phyloP scores from a whole-genome alignment of 2,888 invertebrate genomes.

The Lasioglossum zephyrum region DNA sequence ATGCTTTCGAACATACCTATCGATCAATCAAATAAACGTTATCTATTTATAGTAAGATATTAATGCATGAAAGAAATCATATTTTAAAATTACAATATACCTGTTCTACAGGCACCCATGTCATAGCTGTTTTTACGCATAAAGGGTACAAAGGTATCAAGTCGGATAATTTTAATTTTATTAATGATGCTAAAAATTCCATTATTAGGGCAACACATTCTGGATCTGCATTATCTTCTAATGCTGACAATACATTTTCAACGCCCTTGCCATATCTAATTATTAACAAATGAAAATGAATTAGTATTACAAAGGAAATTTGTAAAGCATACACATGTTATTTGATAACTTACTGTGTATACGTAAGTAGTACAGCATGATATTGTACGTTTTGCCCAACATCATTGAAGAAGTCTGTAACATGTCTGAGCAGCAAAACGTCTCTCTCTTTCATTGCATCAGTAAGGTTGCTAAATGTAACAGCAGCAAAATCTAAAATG shows the following conservation, averaged over 20 bases:
- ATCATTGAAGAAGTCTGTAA: slow-evolving; percentile 86
- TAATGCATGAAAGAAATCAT: not conserved
- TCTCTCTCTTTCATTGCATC: slow-evolving; percentile 85
- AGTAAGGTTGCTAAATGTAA: slow-evolving; percentile 85
- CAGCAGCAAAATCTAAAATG: slow-evolving; percentile 84
- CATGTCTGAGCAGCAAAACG: slow-evolving; percentile 84
- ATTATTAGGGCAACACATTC: slow-evolving; percentile 85
- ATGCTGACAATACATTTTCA: slow-evolving; percentile 80
- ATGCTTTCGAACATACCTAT: slow-evolving; percentile 84
- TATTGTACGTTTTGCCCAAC: slow-evolving; percentile 82
- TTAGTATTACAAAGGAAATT: not conserved
- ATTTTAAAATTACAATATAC: slow-evolving; percentile 59
- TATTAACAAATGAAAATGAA: slow-evolving; percentile 28
- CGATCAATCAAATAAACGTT: not conserved
- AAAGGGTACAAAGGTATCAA: slow-evolving; percentile 82
- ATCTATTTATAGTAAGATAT: not conserved
- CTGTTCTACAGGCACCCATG: slow-evolving; percentile 85
- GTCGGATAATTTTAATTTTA: slow-evolving; percentile 83
- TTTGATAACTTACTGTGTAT: slow-evolving; percentile 73
- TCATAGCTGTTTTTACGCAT: slow-evolving; percentile 84
- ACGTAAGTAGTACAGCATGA: slow-evolving; percentile 77
- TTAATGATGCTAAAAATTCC: slow-evolving; percentile 85
- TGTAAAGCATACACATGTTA: not conserved
- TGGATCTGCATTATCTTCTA: slow-evolving; percentile 79
- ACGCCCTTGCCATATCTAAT: slow-evolving; percentile 83